Percentiles rank a stretch among this genome's conserved stretches.
These are phyloP conservation scores for Lacerta agilis DNA, from an alignment of 2,797 vertebrate species.

Conservation along the genomic window DNA sequence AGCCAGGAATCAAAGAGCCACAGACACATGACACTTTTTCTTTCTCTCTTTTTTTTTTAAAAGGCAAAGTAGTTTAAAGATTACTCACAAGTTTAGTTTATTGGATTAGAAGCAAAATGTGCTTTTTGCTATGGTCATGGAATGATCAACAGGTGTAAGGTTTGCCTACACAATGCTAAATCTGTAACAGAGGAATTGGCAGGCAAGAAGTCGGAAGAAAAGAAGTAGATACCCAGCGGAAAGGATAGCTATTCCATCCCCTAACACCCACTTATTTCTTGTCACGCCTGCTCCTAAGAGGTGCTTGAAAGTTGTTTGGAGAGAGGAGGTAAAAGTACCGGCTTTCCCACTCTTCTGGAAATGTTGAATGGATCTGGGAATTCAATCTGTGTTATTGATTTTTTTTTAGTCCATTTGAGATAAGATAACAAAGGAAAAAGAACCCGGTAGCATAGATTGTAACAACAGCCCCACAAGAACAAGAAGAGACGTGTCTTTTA, in stretches of 20 bases:
- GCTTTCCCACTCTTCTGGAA: neutral
- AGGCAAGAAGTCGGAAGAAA: neutral
- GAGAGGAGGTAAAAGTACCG: neutral
- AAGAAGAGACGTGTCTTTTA: neutral
- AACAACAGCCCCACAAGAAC: neutral
- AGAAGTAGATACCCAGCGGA: neutral
- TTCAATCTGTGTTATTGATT: neutral
- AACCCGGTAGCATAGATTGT: neutral
- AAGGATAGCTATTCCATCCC: too few species aligned
- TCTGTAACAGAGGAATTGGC: neutral
- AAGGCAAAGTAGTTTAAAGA: neutral
- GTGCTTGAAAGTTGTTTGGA: neutral
- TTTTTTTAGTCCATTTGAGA: neutral
- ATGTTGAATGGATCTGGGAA: neutral
- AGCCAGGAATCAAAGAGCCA: neutral
- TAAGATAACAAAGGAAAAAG: neutral
- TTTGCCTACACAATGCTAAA: neutral
- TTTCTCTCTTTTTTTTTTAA: neutral
- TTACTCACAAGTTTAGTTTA: neutral
- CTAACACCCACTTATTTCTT: neutral
- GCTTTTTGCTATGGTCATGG: neutral
- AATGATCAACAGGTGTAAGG: constrained; percentile 9
- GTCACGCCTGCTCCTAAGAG: neutral
- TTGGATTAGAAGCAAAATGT: neutral
- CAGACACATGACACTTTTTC: neutral